These are phyloP conservation scores for Leguminivora glycinivorella DNA, from an alignment of 1,140 invertebrate species.

Conservation along the genomic window DNA sequence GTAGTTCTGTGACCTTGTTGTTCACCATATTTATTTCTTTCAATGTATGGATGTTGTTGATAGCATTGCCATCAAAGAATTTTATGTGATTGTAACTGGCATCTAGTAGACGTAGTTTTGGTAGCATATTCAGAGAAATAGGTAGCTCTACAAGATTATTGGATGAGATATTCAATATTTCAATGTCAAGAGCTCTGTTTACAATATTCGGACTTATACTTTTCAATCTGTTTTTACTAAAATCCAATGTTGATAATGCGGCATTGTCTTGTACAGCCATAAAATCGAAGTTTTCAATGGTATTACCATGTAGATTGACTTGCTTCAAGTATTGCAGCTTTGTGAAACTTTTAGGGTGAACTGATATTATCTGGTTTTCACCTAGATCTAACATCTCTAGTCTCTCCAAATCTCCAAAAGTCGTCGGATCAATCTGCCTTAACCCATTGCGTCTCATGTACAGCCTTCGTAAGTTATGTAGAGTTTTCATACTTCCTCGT, in stretches of 20 bases:
- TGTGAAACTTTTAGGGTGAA: slow-evolving; percentile 84
- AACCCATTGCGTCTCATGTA: slow-evolving; percentile 89
- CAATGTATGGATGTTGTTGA: slow-evolving; percentile 84
- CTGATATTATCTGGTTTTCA: slow-evolving; percentile 85
- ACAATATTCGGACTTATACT: slow-evolving; percentile 84
- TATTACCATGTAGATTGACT: slow-evolving; percentile 87
- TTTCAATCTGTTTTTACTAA: slow-evolving; percentile 88
- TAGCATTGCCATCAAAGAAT: slow-evolving; percentile 82
- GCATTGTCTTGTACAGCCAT: slow-evolving; percentile 84
- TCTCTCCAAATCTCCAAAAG: slow-evolving; percentile 84
- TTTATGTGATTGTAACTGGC: slow-evolving; percentile 90
- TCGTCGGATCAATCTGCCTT: slow-evolving; percentile 83
- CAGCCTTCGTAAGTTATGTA: slow-evolving; percentile 85
- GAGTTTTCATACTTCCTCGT: slow-evolving; percentile 82
- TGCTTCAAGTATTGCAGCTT: slow-evolving; percentile 83
- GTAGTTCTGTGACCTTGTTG: slow-evolving; percentile 87
- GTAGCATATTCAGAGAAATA: slow-evolving; percentile 83
- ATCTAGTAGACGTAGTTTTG: slow-evolving; percentile 85
- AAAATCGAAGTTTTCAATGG: slow-evolving; percentile 84
- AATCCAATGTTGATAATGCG: slow-evolving; percentile 83
- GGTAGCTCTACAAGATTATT: slow-evolving; percentile 88
- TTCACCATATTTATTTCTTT: slow-evolving; percentile 84
- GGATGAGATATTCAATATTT: slow-evolving; percentile 87
- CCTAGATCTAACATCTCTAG: slow-evolving; percentile 88
- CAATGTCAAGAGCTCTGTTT: slow-evolving; percentile 83